phyloP scores from a whole-genome alignment of 1,140 invertebrate genomes.

The Drosophila gunungcola region DNA sequence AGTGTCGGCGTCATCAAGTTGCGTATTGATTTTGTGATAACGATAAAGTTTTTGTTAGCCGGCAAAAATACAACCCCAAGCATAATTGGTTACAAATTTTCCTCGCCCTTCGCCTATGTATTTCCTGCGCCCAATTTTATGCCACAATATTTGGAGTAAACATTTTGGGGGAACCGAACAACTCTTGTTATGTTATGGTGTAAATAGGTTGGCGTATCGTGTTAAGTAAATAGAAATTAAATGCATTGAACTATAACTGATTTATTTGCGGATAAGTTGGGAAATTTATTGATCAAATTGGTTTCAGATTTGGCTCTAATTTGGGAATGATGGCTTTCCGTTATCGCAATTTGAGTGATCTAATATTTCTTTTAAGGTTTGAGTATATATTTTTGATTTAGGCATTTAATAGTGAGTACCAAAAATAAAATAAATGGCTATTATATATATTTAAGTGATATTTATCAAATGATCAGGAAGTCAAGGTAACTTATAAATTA shows the following conservation, averaged over 20 bases:
- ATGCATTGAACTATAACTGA: conserved; percentile 26
- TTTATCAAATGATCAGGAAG: no score
- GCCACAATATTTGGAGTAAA: conserved; percentile 31
- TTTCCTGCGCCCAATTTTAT: conserved; percentile 38
- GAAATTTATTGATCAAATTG: conserved; percentile 16
- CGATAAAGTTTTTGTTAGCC: conserved; percentile 28
- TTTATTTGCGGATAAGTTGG: conserved; percentile 15
- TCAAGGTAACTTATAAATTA: no score
- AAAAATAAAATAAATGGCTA: no score
- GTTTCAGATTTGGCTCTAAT: neutral
- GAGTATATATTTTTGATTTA: no score
- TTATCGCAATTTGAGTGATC: conserved; percentile 11
- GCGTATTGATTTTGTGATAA: conserved; percentile 79
- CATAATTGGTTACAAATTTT: conserved; percentile 77
- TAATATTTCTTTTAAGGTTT: neutral
- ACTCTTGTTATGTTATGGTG: conserved; percentile 41
- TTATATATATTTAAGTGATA: no score
- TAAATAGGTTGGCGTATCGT: conserved; percentile 11
- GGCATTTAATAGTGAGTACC: no score
- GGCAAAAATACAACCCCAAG: conserved; percentile 44
- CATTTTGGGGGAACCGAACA: neutral
- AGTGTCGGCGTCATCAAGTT: conserved; percentile 68
- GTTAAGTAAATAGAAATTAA: conserved; percentile 31
- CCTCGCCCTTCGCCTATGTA: conserved; percentile 10
- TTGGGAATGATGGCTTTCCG: neutral